These are phyloP conservation scores for Icerya purchasi DNA, from an alignment of 2,888 invertebrate genomes.

Conservation along the genomic window DNA sequence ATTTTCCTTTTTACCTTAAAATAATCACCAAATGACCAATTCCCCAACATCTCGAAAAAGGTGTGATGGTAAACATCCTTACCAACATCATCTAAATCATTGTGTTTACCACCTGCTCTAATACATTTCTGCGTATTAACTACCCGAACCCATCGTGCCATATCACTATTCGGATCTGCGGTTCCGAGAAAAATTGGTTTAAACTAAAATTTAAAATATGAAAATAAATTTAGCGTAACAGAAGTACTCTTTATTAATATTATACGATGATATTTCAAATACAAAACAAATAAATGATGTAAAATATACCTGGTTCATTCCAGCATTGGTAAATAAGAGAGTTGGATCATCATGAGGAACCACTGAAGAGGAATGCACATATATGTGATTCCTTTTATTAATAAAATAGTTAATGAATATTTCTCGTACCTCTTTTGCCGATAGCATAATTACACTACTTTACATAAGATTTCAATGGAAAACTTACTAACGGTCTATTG, in stretches of 20 bases:
- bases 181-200: slow-evolving; percentile 95
- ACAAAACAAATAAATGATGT: too few species aligned
- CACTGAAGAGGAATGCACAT: slow-evolving; percentile 92
- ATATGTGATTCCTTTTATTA: slow-evolving; percentile 56
- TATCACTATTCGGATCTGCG: slow-evolving; percentile 87
- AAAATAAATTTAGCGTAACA: too few species aligned
- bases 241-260: too few species aligned
- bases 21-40: slow-evolving; percentile 99
- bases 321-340: slow-evolving; percentile 91
- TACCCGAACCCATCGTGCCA: slow-evolving; percentile 69
- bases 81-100: slow-evolving; percentile 97
- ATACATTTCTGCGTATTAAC: slow-evolving; percentile 98
- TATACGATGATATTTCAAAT: too few species aligned
- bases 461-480: too few species aligned
- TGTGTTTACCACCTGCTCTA: slow-evolving; percentile 97
- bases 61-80: slow-evolving; percentile 99
- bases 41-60: slow-evolving; percentile 99
- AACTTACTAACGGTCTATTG: too few species aligned
- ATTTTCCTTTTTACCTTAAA: too few species aligned
- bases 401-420: slow-evolving; percentile 79
- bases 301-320: slow-evolving; percentile 73
- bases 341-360: slow-evolving; percentile 97
- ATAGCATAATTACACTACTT: too few species aligned
- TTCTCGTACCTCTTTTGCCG: slow-evolving; percentile 57
- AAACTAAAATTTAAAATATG: slow-evolving; percentile 35